Percentiles rank a stretch among this genome's conserved stretches.
Conservation (phyloP, 2,113 vertebrate genomes). For the Pelmatolapia mariae region DNA sequence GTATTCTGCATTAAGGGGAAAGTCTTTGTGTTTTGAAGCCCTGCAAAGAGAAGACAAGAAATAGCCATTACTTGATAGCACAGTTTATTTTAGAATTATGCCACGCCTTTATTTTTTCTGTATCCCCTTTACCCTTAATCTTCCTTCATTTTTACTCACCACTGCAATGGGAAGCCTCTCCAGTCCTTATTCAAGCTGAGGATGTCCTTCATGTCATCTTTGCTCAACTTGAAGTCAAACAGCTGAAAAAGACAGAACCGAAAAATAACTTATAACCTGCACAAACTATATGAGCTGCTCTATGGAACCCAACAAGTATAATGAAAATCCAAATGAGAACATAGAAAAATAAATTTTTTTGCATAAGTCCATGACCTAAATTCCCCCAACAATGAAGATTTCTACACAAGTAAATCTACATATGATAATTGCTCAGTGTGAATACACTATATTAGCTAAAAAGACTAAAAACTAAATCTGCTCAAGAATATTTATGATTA, state of each 20-base stretch:
- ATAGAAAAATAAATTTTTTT: fast-evolving
- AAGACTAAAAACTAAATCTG: not conserved
- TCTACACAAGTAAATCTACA: not conserved
- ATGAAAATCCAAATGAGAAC: not conserved
- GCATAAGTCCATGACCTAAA: not conserved
- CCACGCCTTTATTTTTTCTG: fast-evolving
- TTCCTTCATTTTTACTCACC: slow-evolving; percentile 62
- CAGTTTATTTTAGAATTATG: not conserved
- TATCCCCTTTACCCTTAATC: fast-evolving
- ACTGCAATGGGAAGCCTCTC: slow-evolving; percentile 71
- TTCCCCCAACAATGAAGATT: not conserved
- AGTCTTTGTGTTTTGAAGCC: slow-evolving; percentile 64
- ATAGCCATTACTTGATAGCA: not conserved
- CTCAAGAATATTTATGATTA: not conserved
- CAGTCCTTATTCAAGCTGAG: slow-evolving; percentile 78
- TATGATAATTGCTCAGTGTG: not conserved
- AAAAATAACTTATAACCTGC: not conserved
- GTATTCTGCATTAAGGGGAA: slow-evolving; percentile 57
- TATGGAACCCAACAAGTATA: not conserved
- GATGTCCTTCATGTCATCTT: slow-evolving; percentile 78
- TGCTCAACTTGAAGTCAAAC: slow-evolving; percentile 84
- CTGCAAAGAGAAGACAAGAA: slow-evolving; percentile 20
- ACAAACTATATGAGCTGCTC: not conserved
- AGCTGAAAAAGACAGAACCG: slow-evolving; percentile 58
- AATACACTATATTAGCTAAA: not conserved